Base-by-base conservation (phyloP, 2,797 vertebrate species). In the Rhynchotus rufescens region DNA sequence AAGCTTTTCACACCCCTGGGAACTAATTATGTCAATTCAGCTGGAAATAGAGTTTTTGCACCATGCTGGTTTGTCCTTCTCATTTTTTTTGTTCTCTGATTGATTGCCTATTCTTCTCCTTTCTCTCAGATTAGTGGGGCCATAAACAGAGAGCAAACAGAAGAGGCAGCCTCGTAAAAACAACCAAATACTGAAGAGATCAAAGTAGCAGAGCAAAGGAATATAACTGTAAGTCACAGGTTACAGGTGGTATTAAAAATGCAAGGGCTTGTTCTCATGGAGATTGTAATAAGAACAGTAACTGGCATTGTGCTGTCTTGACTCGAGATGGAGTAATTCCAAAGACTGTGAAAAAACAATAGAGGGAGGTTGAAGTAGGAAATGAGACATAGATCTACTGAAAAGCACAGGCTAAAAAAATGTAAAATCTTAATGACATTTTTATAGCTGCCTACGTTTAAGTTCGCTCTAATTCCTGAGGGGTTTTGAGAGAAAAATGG, bases 241-340 rank as follows among this genome's bases (percentile, higher is more conserved):
- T 93, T 89, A 86, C 94, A 80, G 91, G 92, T 93, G 90, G 78
- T 75, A 84, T 77, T 93, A 88, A 84, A 85, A 84, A 76, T 15
- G 56, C 32, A 79, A 65, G 90, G 81, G 80, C 44, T 92, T 64
- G 77, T 80, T 84, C 86, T 92, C 67, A 16, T 51, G 84, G 84
- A 86, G 88, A 64, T 40, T 64, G 86, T 47, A 95, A 83, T 28
- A 15, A 83, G 84, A 93, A 71, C 36, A 93, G 91, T 17, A 86
- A 95, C 92, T 47, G 91, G 84, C 80, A 91, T 44, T 36, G 60
- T 59, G 52, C 89, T 84, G n/a, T 76, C 86, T 38, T n/a, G 71
- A 59, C 84, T 93, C 42, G 15, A 72, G 93, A 78, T 49, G 78
- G 94, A 94, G 79, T 76, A 57, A 64, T 89, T 84, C 45, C 64